phyloP scores from a whole-genome alignment of 1,140 invertebrate species.

The Druon quercuslanigerum region DNA sequence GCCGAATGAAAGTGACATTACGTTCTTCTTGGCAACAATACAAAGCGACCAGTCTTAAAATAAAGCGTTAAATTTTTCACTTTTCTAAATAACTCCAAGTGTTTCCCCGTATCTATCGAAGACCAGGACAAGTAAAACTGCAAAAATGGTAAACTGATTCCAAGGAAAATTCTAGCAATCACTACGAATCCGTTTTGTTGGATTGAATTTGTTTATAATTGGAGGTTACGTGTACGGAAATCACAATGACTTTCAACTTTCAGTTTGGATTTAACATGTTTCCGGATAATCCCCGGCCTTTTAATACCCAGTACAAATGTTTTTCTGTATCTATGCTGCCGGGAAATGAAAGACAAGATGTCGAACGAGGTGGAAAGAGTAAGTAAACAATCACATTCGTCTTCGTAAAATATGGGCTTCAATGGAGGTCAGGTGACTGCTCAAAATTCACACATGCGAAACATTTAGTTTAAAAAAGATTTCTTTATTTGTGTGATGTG shows the following conservation, averaged over 20 bases:
- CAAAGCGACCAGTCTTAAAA: not conserved
- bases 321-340: conserved; percentile 97
- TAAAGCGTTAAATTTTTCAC: not conserved
- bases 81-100: not conserved
- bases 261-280: conserved; percentile 90
- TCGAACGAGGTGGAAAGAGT: conserved; percentile 99
- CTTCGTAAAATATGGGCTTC: too few relatives aligned
- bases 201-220: conserved; percentile 26
- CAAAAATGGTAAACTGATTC: conserved; percentile 10
- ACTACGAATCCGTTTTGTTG: not conserved
- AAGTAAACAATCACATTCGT: conserved; percentile 62
- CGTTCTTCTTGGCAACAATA: too few relatives aligned
- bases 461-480: too few relatives aligned
- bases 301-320: conserved; percentile 90
- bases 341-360: conserved; percentile 94
- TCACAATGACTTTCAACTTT: conserved; percentile 71
- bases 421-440: too few relatives aligned
- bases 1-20: too few relatives aligned
- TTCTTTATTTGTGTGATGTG: too few relatives aligned
- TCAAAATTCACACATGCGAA: too few relatives aligned
- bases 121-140: not conserved
- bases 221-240: conserved; percentile 44
- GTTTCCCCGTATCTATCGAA: not conserved
- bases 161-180: not conserved
- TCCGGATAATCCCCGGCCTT: conserved; percentile 86